Evolutionary conservation across 2,797 vertebrate genomes (phyloP), one percentile per base, ranked within the genome.

Genomic region (Bovichtus diacanthus): DNA sequence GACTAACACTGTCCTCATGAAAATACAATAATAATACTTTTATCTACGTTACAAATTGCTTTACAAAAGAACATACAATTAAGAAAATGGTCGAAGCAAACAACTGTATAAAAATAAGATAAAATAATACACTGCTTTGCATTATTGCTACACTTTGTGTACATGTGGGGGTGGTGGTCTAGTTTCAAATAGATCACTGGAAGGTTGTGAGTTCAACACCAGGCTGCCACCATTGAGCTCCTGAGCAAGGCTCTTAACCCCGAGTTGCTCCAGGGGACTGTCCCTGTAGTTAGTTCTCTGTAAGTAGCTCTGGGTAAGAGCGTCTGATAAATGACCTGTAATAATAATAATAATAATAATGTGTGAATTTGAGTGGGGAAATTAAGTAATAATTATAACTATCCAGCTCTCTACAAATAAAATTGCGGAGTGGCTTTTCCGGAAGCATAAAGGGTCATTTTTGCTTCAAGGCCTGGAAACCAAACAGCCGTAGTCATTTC

Each of bases 351-450:
- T n/a, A n/a, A n/a, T n/a, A n/a, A n/a, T n/a, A n/a, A n/a, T n/a
- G n/a, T 60, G 11, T 63, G 41, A 39, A 64, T 43, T 21, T 56
- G 13, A 38, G 31, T 23, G 1, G 12, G 12, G n/a, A 6, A 43
- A 60, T 62, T 10, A n/a, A 60, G 49, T 60, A 51, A 59, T 50
- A 29, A 44, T 27, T 60, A n/a, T n/a, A 34, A 41, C 16, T 8
- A 39, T 61, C 56, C 46, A 36, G 11, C 21, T 34, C 27, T 44
- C 38, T 7, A 34, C 9, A 43, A 41, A 15, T 31, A 41, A 51
- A 34, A 66, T 44, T n/a, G n/a, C n/a, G n/a, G n/a, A 25, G 38
- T n/a, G 0, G 38, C 63, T 41, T n/a, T 5, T 54, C 11, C 15
- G 36, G 63, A 29, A 53, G 43, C 53, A 9, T 7, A 56, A 53